Conservation (phyloP, 1,140 invertebrate species). For the Anthonomus grandis region DNA sequence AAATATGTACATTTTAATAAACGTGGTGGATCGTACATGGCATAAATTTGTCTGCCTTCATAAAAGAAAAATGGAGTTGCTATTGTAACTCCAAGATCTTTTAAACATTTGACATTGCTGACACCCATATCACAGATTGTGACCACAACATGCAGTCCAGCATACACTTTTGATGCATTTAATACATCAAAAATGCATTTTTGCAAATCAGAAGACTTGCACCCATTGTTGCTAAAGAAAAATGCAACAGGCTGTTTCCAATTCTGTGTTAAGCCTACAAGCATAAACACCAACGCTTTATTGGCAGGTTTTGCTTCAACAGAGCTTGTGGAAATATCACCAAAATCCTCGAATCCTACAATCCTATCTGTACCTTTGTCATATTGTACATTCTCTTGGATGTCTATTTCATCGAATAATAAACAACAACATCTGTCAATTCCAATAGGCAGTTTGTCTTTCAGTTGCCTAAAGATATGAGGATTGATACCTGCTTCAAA, state of each 20-base stretch:
- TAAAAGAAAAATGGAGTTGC: slow-evolving; percentile 14
- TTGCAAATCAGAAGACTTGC: not conserved
- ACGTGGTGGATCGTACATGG: slow-evolving; percentile 26
- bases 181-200: slow-evolving; percentile 8
- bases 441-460: not conserved
- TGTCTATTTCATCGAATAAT: slow-evolving; percentile 1
- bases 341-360: slow-evolving; percentile 11
- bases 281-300: slow-evolving; percentile 22
- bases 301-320: slow-evolving; percentile 2
- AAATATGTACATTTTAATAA: slow-evolving; percentile 25
- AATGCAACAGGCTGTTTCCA: slow-evolving; percentile 21
- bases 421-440: slow-evolving; percentile 4
- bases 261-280: slow-evolving; percentile 12
- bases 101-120: slow-evolving; percentile 24
- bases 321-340: not conserved
- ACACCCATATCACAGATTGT: slow-evolving; percentile 25
- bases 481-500: not conserved
- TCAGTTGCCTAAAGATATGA: not conserved
- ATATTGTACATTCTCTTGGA: slow-evolving; percentile 12
- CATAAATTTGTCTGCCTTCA: slow-evolving; percentile 14
- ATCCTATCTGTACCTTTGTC: not conserved
- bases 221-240: too few species aligned
- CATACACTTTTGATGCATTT: slow-evolving; percentile 6
- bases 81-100: slow-evolving; percentile 13
- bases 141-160: slow-evolving; percentile 15